Evolutionary conservation across 2,888 invertebrate genomes (phyloP), one percentile per base, ranked within the genome.

Genomic region (Ichneumoninae sp.): DNA sequence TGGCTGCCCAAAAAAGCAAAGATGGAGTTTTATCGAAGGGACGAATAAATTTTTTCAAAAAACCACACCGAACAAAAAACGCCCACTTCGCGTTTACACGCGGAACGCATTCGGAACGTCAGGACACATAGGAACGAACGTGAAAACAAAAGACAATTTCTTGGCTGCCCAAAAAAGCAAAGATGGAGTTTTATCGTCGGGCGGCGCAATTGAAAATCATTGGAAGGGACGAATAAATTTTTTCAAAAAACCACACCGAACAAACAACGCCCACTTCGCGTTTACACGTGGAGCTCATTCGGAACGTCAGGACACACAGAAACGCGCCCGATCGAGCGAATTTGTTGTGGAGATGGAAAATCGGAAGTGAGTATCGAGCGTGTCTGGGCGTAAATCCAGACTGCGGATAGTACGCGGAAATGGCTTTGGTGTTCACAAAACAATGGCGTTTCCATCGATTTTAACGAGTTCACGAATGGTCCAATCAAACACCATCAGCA

Each of bases 371-470:
- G 62, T 44, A 74, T 50, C 57, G 13, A 80, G 82, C 71, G 76
- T 54, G 72, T 66, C 76, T 65, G 77, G 54, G 71, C 54, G 74
- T 62, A 62, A 79, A 77, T 72, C 71, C 76, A 47, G n/a, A 30
- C 5, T 54, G 30, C 52, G 52, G 47, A 79, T 47, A 33, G 60
- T 19, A 7, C 33, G n/a, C 13, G 7, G 70, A 54, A 47, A 70
- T 71, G 44, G 26, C 50, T 13, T 44, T 52, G 44, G 66, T 57
- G 36, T 30, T 1, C 40, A 30, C 52, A 68, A 80, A 82, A 84
- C 79, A 75, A 75, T 68, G 40, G 50, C 50, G 60, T 52, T 75
- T 79, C 33, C 33, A 71, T 79, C 66, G 82, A 82, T 82, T 82
- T 72, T 52, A 68, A 82, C 52, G 82, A 72, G 60, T 78, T 19